phyloP scores from a whole-genome alignment of 2,888 invertebrate species.

The Diaprepes abbreviatus region DNA sequence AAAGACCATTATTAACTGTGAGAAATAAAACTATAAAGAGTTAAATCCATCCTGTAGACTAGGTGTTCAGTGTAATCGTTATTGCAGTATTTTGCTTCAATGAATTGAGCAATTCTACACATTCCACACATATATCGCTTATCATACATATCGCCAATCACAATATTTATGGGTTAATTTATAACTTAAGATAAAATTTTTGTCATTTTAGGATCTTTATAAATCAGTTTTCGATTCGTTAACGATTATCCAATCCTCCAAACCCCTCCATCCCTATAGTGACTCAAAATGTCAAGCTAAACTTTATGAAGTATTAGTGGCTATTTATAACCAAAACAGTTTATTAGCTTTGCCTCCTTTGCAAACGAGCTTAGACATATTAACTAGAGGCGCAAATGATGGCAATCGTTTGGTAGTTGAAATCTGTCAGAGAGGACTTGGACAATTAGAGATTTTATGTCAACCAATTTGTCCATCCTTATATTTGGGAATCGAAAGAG shows the following conservation, averaged over 20 bases:
- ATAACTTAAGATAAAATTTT: too few relatives aligned
- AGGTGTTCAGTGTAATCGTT: too few relatives aligned
- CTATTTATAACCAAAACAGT: conserved; percentile 53
- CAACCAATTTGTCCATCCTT: conserved; percentile 54
- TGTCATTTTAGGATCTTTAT: conserved; percentile 51
- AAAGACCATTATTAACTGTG: too few relatives aligned
- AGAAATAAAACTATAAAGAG: too few relatives aligned
- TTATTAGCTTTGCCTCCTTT: conserved; percentile 49
- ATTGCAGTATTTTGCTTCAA: too few relatives aligned
- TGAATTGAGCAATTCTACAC: too few relatives aligned
- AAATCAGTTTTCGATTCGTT: conserved; percentile 48
- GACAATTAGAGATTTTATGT: conserved; percentile 51
- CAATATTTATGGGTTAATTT: too few relatives aligned
- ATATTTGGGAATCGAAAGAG: conserved; percentile 19
- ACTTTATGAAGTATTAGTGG: conserved; percentile 51
- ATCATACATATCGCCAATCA: too few relatives aligned
- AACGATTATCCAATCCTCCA: conserved; percentile 45
- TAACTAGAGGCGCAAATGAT: conserved; percentile 48
- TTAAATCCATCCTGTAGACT: too few relatives aligned
- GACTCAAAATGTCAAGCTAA: conserved; percentile 46
- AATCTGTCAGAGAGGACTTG: conserved; percentile 50
- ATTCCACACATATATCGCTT: too few relatives aligned
- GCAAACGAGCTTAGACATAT: conserved; percentile 48
- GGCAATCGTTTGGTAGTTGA: conserved; percentile 43
- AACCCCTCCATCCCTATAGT: conserved; percentile 48